These are phyloP conservation scores for Schizaphis graminum DNA, from an alignment of 2,888 invertebrate genomes.

Conservation along the genomic window DNA sequence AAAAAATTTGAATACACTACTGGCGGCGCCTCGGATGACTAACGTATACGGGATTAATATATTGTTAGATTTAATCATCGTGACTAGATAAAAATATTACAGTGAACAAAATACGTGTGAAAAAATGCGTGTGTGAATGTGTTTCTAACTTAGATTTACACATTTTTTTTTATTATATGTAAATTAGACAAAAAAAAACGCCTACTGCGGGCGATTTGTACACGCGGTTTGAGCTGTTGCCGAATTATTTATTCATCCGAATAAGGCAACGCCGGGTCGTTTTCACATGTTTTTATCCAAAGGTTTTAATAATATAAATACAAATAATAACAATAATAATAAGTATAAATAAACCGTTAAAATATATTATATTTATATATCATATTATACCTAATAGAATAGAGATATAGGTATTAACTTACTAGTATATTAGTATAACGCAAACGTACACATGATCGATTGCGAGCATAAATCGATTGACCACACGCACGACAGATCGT, in stretches of 20 bases:
- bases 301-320: background rate
- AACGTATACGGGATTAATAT: background rate
- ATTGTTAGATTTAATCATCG: conserved; percentile 30
- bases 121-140: background rate
- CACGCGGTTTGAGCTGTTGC: background rate
- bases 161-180: conserved; percentile 48
- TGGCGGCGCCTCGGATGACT: conserved; percentile 20
- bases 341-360: background rate
- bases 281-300: conserved; percentile 21
- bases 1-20: background rate
- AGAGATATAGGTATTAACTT: background rate
- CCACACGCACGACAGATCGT: background rate
- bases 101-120: background rate
- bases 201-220: conserved; percentile 43
- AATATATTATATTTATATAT: background rate
- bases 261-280: background rate
- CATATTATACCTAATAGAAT: background rate
- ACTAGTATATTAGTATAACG: background rate
- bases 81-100: conserved; percentile 8
- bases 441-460: background rate
- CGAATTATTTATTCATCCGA: conserved; percentile 53
- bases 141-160: conserved; percentile 10
- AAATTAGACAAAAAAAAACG: conserved; percentile 49
- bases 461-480: background rate
- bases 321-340: background rate